Conservation (phyloP, 2,888 invertebrate genomes). For the Spodoptera exigua region DNA sequence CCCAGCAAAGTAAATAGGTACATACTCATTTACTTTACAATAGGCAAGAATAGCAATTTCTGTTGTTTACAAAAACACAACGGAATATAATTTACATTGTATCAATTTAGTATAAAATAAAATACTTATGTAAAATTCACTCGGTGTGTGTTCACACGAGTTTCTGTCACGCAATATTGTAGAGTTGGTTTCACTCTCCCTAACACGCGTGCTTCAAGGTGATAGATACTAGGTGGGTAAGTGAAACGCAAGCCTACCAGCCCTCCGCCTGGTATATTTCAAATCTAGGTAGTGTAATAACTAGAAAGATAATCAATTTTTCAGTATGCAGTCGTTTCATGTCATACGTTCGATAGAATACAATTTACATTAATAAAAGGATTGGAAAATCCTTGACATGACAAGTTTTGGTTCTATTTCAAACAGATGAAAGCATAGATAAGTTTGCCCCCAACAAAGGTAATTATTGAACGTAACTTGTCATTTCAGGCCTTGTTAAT, state of each 20-base stretch:
- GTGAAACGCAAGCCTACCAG: conserved; percentile 28
- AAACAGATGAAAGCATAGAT: conserved; percentile 74
- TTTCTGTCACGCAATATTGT: conserved; percentile 57
- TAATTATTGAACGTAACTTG: conserved; percentile 79
- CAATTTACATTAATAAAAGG: conserved; percentile 14
- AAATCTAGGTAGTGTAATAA: no score
- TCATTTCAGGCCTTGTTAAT: conserved; percentile 80
- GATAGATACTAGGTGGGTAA: conserved; percentile 31
- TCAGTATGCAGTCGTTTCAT: neutral
- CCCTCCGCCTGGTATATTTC: neutral
- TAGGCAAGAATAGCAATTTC: conserved; percentile 18
- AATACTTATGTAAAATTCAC: conserved; percentile 50
- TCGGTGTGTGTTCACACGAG: conserved; percentile 53
- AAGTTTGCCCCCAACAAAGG: conserved; percentile 63
- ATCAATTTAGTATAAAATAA: conserved; percentile 46
- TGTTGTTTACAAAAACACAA: conserved; percentile 26
- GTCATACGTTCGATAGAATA: conserved; percentile 5
- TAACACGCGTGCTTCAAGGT: conserved; percentile 48
- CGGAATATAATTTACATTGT: conserved; percentile 28
- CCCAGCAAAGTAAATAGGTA: conserved; percentile 22
- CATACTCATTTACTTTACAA: conserved; percentile 8
- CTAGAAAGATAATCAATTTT: no score
- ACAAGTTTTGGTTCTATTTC: conserved; percentile 61
- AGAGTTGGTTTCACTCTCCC: conserved; percentile 47
- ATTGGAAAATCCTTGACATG: conserved; percentile 46